Percentiles rank a stretch among this genome's conserved stretches.
Conservation (phyloP, 2,888 invertebrate species). For the Limnephilus marmoratus region DNA sequence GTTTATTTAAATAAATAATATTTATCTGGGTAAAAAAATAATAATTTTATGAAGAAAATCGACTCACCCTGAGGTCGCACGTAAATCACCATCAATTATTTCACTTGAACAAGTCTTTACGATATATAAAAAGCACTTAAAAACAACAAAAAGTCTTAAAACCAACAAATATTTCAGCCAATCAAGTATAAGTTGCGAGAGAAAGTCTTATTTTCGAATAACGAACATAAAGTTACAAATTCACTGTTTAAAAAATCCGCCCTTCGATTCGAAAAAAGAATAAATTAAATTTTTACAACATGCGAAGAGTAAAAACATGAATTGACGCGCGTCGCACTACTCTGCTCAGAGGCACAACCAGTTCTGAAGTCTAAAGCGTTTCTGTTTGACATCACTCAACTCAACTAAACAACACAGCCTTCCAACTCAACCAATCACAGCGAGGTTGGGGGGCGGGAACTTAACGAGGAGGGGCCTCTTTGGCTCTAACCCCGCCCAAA, state of each 20-base stretch:
- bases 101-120: conserved; percentile 36
- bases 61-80: conserved; percentile 51
- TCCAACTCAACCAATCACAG: conserved; percentile 12
- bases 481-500: not conserved
- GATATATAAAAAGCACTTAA: not conserved
- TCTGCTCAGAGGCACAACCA: conserved; percentile 34
- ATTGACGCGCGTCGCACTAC: conserved; percentile 27
- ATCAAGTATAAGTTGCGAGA: not conserved
- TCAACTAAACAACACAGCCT: not conserved
- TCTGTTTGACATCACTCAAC: conserved; percentile 34
- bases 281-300: not conserved
- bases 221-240: not conserved
- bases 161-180: not conserved
- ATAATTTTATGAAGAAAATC: conserved; percentile 1
- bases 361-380: conserved; percentile 40
- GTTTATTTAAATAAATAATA: not conserved
- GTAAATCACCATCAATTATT: conserved; percentile 55
- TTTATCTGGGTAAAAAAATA: not conserved
- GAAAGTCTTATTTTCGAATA: not conserved
- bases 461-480: not conserved
- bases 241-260: not conserved
- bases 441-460: conserved; percentile 11
- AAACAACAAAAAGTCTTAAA: not conserved
- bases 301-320: not conserved
- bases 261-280: not conserved